phyloP scores from a whole-genome alignment of 2,888 invertebrate species.

The Tipula lateralis region DNA sequence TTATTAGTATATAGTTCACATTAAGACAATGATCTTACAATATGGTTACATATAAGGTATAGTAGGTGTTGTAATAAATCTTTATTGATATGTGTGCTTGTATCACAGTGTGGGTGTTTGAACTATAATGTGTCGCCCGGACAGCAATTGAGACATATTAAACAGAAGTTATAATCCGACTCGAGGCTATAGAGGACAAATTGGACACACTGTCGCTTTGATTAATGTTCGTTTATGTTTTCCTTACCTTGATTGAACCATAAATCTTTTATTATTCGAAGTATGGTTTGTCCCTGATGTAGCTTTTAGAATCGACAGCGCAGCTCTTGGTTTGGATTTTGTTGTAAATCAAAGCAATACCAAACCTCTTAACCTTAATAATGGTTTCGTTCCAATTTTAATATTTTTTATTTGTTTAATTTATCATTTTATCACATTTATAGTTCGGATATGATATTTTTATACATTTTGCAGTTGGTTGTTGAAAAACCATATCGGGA shows the following conservation, averaged over 20 bases:
- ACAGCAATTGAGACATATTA: background rate
- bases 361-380: conserved; percentile 1
- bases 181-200: background rate
- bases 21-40: background rate
- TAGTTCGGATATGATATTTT: background rate
- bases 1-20: background rate
- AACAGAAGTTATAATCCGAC: background rate
- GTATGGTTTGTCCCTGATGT: too few species aligned
- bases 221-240: background rate
- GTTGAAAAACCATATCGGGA: background rate
- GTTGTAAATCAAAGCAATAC: background rate
- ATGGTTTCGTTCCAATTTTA: background rate
- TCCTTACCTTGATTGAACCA: background rate
- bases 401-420: background rate
- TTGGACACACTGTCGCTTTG: background rate
- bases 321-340: background rate
- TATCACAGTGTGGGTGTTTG: background rate
- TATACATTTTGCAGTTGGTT: background rate
- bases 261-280: background rate
- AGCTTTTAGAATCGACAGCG: background rate
- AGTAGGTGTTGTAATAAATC: background rate
- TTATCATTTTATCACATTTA: background rate
- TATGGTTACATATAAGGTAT: background rate
- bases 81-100: background rate
- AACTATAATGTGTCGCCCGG: background rate